Base-by-base conservation (phyloP, 2,113 vertebrate species). In the Notothenia coriiceps region DNA sequence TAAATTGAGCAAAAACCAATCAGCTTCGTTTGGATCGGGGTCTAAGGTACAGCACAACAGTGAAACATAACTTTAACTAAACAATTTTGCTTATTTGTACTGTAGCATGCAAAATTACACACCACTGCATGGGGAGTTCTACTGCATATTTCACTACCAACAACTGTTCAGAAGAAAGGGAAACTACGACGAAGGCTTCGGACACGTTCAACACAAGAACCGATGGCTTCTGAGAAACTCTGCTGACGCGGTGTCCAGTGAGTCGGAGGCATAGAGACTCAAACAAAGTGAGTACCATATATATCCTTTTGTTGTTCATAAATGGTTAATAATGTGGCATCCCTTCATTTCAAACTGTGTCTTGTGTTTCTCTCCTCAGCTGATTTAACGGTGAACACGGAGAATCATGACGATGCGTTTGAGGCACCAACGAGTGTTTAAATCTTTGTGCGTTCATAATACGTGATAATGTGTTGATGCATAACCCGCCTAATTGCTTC, bases 101-200 rank as follows among this genome's bases (percentile, higher is more conserved):
- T 40, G 35, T 89, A 96, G 95, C 85, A 84, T 95, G 76, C 66
- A 86, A 55, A 94, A 88, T 90, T 96, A 93, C 6, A 69, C 93
- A 3, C 89, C 93, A 22, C 83, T 95, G 40, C 85, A 91, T 8
- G 94, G 93, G 46, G 93, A 95, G 54, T 93, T 95, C 89, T 96
- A 95, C 94, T 96, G 95, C 85, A 86, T 94, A 84, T 95, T 93
- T 91, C 95, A 96, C 91, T 95, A 94, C 92, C 83, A 93, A 88
- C 94, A 95, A 92, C 91, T 95, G 52, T 95, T 95, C 87, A 93
- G 79, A 82, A 84, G 77, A 75, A 95, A 94, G 56, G 95, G 94
- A 13, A 96, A 95, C 66, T 95, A 94, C 18, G 94, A 95, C 15
- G 94, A 95, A 61, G 95, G 93, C 20, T 95, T 95, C 17, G 95